Evolutionary conservation across 2,797 vertebrate species (phyloP).

Genomic region (Anguilla anguilla): DNA sequence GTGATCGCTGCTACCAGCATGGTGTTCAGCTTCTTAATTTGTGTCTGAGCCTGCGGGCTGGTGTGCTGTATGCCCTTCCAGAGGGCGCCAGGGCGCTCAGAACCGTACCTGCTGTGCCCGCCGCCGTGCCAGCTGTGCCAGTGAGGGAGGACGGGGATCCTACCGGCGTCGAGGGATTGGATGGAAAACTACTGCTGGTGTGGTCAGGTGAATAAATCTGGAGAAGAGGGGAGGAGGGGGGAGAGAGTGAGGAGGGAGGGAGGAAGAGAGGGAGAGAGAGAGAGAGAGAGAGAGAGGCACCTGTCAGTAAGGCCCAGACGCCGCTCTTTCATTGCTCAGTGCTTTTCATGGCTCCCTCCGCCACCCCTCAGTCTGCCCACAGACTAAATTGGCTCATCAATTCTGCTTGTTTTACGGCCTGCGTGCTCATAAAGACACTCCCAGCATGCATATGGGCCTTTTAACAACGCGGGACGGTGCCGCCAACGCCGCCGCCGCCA

Average conservation of each 20-base stretch:
- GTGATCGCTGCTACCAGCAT: not conserved
- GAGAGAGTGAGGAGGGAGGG: not conserved
- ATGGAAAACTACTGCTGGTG: conserved; percentile 98
- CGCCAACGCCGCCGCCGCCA: conserved; percentile 39
- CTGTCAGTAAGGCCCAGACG: conserved; percentile 44
- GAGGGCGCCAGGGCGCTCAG: conserved; percentile 62
- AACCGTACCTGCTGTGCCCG: conserved; percentile 65
- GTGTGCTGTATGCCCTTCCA: conserved; percentile 67
- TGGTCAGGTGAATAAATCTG: conserved; percentile 99
- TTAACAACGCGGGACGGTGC: conserved; percentile 47
- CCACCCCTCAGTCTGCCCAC: conserved; percentile 43
- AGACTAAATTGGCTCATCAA: conserved; percentile 60
- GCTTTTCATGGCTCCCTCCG: conserved; percentile 56
- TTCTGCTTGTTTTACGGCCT: conserved; percentile 58
- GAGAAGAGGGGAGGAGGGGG: conserved; percentile 20
- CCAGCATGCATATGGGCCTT: conserved; percentile 54
- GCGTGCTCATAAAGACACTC: conserved; percentile 55
- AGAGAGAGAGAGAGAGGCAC: not conserved
- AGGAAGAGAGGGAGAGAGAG: conserved; percentile 38
- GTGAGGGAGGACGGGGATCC: conserved; percentile 95
- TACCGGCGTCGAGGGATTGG: conserved; percentile 97
- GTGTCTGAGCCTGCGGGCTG: not conserved
- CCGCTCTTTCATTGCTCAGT: conserved; percentile 35
- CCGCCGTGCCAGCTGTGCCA: conserved; percentile 74
- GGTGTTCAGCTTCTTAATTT: not conserved